phyloP scores from a whole-genome alignment of 2,888 invertebrate genomes.

The Rhogogaster chlorosoma region DNA sequence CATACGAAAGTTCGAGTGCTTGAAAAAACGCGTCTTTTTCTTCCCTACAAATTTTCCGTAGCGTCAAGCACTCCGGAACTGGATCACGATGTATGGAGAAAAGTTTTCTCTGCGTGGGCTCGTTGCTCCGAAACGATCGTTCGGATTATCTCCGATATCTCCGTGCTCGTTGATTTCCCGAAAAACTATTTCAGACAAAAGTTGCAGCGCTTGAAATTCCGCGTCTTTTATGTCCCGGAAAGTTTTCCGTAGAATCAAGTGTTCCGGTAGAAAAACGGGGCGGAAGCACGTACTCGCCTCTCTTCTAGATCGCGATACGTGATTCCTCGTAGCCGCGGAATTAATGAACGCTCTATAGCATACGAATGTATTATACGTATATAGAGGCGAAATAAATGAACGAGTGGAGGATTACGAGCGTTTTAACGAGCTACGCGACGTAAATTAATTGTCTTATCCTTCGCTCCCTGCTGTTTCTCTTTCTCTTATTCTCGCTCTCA shows the following conservation, averaged over 20 bases:
- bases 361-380: not conserved
- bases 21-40: not conserved
- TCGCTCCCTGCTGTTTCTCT: not conserved
- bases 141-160: not conserved
- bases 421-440: conserved; percentile 77
- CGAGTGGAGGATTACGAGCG: conserved; percentile 70
- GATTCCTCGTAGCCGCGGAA: not conserved
- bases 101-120: not conserved
- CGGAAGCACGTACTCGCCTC: conserved; percentile 10
- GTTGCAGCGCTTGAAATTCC: not conserved
- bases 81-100: not conserved
- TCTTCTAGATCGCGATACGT: not conserved
- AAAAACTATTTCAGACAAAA: not conserved
- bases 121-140: not conserved
- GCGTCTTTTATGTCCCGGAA: not conserved
- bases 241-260: not conserved
- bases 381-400: conserved; percentile 14
- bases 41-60: not conserved
- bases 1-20: not conserved
- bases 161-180: not conserved
- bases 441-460: conserved; percentile 77
- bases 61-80: not conserved
- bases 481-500: not conserved
- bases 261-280: not conserved
- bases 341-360: not conserved